Evolutionary conservation across 2,888 invertebrate species (phyloP), one percentile per base, ranked within the genome.

Genomic region (Trissolcus brochymenae): DNA sequence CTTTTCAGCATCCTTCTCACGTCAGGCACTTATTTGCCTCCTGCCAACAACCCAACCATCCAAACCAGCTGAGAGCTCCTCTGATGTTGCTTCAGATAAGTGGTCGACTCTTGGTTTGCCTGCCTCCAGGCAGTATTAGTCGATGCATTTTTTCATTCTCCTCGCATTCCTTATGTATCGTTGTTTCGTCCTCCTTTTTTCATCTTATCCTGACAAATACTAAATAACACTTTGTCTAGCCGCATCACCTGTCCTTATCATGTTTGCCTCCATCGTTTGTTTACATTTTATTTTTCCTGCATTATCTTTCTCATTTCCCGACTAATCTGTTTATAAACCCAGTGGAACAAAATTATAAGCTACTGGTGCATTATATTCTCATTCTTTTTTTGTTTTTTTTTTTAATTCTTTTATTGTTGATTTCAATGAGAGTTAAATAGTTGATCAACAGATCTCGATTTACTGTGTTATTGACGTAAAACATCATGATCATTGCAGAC

Each of bases 61-160:
- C 82, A 83, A 81, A 82, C 82, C 81, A 85, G 84, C 71, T 60
- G 49, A 68, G 74, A 70, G 84, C 83, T 85, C 71, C 86, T 87
- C 86, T 87, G 88, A 88, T 87, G 87, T 87, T 87, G 84, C 87
- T 85, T 83, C 85, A 84, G 87, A 87, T 87, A 87, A 87, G 87
- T 88, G 87, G 87, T 86, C 84, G 86, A 82, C 86, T 87, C 87
- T 87, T 81, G 85, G 84, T 83, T 84, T 85, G 84, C 82, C 81
- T 82, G 85, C 86, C 85, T 82, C 81, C 83, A 83, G 86, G 85
- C 85, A 84, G 84, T 86, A 87, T 86, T 84, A 86, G 85, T 83
- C 85, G 83, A 86, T 87, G 85, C 83, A 82, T 86, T 84, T 67
- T 83, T 85, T 82, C 83, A 68, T 83, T 82, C 81, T 83, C 80